Evolutionary conservation across 2,797 vertebrate species (phyloP), one percentile per base, ranked within the genome.

Genomic region (Chlorospingus flavigularis): DNA sequence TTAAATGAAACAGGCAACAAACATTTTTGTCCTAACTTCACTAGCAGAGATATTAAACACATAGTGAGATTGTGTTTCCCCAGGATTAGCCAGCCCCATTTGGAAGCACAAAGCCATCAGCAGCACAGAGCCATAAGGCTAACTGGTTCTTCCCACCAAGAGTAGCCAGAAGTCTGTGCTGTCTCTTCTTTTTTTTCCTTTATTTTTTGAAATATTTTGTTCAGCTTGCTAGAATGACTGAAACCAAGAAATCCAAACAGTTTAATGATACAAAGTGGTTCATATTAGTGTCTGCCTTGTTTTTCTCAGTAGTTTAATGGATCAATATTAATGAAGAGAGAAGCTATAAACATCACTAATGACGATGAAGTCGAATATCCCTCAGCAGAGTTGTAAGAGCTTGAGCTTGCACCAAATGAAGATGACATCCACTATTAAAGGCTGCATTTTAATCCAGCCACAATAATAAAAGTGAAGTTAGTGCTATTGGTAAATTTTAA

Each of bases 401-500:
- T 95, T 95, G 84, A 91, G 91, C 75, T 89, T 53, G 33, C 85
- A 96, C 74, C 90, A 94, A 95, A 90, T 77, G 96, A 96, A 94
- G 97, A 98, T 97, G 95, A 97, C 95, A 94, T 67, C 50, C 62
- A 82, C 68, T 95, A 98, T 96, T 96, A 97, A 82, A 93, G 79
- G 94, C 97, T 98, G 78, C 94, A 97, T 98, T 98, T 98, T 95
- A 98, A 98, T 96, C 95, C 93, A 89, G 93, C 93, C 77, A 97
- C 98, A 98, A 98, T 94, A 96, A 28, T 96, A 98, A 97, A 97
- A 96, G 94, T 76, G 88, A 97, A 97, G 97, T 97, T 98, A 97
- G 89, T 43, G 48, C 97, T 97, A 97, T 97, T 98, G 97, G 97
- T 98, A 98, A 98, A 98, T 98, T 98, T 98, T 98, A 99, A 99